Percentiles rank a stretch among this genome's conserved stretches.
Evolutionary conservation across 2,888 invertebrate species (phyloP).

Genomic region (Cataglyphis rosenhaueri): DNA sequence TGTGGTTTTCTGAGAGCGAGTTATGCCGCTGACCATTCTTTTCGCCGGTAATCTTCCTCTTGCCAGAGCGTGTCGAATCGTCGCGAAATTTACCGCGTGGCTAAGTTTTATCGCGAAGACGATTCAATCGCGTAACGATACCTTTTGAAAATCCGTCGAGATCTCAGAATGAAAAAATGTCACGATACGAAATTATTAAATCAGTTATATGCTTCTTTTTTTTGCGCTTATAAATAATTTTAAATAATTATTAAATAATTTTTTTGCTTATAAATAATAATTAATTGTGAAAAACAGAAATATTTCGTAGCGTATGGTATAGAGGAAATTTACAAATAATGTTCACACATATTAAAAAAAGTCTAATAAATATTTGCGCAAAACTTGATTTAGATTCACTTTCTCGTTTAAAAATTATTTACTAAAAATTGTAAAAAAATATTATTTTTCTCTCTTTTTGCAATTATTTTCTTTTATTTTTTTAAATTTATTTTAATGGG

Average conservation of each 20-base stretch:
- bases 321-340: neutral
- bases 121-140: conserved; percentile 15
- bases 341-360: too few relatives aligned
- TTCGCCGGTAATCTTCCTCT: conserved; percentile 37
- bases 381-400: too few relatives aligned
- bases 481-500: too few relatives aligned
- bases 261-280: neutral
- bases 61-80: conserved; percentile 29
- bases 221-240: too few relatives aligned
- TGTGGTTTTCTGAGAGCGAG: conserved; percentile 52
- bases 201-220: neutral
- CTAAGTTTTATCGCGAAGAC: neutral
- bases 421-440: too few relatives aligned
- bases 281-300: neutral
- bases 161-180: neutral
- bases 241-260: too few relatives aligned
- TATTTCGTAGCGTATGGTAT: neutral
- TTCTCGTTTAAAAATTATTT: too few relatives aligned
- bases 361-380: too few relatives aligned
- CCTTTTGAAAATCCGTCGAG: conserved; percentile 3
- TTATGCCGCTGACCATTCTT: conserved; percentile 44
- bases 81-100: conserved; percentile 37
- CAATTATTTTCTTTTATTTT: too few relatives aligned
- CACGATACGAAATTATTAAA: neutral
- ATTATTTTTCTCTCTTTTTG: too few relatives aligned